Evolutionary conservation across 2,113 vertebrate species (phyloP).

Genomic region (Grallaria varia): DNA sequence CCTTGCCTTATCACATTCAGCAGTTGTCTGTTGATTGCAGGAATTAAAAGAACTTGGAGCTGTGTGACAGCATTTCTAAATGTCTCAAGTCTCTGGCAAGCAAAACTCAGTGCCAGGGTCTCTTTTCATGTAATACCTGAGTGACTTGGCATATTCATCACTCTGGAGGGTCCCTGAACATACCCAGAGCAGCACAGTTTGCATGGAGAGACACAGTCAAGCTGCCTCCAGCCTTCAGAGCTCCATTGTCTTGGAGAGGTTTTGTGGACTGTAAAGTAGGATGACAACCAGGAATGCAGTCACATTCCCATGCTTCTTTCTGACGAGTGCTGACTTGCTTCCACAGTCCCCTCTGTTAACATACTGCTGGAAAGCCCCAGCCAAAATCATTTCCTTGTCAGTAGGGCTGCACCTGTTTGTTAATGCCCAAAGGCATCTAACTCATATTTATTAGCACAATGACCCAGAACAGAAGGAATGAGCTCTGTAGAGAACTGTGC

Average conservation of each 20-base stretch:
- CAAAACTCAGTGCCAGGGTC: background rate
- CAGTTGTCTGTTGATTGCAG: slow-evolving; percentile 2
- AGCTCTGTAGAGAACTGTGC: background rate
- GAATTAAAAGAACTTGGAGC: background rate
- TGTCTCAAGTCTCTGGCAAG: background rate
- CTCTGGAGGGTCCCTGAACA: background rate
- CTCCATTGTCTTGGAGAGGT: background rate
- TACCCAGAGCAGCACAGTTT: background rate
- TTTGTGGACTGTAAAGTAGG: background rate
- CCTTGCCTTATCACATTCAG: slow-evolving; percentile 31
- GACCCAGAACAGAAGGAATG: background rate
- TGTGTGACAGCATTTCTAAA: background rate
- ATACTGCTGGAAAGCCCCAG: background rate
- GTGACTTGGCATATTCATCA: background rate
- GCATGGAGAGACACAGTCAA: background rate
- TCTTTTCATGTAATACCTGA: background rate
- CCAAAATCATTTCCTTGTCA: background rate
- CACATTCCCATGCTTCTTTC: background rate
- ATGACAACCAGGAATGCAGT: background rate
- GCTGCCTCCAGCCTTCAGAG: background rate
- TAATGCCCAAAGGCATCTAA: background rate
- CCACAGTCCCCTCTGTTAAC: background rate
- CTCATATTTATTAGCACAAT: background rate
- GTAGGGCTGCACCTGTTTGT: background rate
- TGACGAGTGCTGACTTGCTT: background rate